These are phyloP conservation scores for Bucco capensis DNA, from an alignment of 2,113 vertebrate genomes.

Conservation along the genomic window DNA sequence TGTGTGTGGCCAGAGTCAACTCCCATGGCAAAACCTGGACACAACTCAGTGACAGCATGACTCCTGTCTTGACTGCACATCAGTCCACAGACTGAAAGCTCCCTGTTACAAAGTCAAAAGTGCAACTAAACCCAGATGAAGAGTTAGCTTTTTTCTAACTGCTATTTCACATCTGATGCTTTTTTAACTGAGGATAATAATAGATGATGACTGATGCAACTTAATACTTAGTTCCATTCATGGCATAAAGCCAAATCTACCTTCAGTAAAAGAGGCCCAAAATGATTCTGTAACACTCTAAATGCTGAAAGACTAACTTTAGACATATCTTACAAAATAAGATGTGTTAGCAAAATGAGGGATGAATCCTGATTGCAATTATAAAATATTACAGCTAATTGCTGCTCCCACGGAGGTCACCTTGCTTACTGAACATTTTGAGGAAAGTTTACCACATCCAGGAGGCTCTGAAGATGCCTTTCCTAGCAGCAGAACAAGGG, in stretches of 20 bases:
- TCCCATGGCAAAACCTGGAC: not conserved
- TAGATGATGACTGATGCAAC: not conserved
- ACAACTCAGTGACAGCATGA: not conserved
- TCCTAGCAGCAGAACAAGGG: not conserved
- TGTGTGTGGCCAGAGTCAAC: accelerated
- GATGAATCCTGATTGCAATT: not conserved
- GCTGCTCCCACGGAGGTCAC: not conserved
- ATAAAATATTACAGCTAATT: not conserved
- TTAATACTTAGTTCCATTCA: not conserved
- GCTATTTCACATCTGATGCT: not conserved
- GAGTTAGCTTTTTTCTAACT: not conserved
- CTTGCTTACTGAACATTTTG: not conserved
- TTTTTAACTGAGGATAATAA: not conserved
- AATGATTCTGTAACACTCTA: not conserved
- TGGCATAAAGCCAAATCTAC: not conserved
- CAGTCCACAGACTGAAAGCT: not conserved
- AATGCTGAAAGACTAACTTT: not conserved
- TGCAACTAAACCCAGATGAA: not conserved
- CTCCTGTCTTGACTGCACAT: not conserved
- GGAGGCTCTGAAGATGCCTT: not conserved
- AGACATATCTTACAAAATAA: not conserved
- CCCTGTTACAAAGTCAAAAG: not conserved
- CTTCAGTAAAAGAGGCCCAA: not conserved
- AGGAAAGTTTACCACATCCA: not conserved
- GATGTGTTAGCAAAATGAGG: not conserved